These are phyloP conservation scores for Iguana delicatissima DNA, from an alignment of 2,797 vertebrate genomes.

Conservation along the genomic window DNA sequence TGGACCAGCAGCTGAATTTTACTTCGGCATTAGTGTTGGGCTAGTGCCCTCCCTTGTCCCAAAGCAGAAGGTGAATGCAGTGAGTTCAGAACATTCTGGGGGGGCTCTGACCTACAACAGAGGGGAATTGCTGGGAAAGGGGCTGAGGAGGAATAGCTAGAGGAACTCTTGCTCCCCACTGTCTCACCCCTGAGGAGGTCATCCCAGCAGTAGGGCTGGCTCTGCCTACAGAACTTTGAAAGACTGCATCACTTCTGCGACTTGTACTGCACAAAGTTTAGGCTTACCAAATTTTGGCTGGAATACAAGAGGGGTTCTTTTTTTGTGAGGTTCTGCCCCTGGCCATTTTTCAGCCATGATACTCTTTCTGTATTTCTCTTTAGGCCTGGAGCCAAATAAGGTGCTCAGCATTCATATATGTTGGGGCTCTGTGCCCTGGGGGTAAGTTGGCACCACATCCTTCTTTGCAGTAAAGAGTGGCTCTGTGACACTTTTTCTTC, in stretches of 20 bases:
- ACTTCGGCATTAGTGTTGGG: background rate
- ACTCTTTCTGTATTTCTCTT: background rate
- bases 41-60: background rate
- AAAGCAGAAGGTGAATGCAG: background rate
- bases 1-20: background rate
- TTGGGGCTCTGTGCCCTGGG: background rate
- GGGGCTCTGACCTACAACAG: background rate
- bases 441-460: background rate
- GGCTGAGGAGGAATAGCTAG: background rate
- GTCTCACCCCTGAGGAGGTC: background rate
- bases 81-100: background rate
- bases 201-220: background rate
- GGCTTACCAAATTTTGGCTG: background rate
- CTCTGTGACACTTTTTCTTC: conserved; percentile 12
- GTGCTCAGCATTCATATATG: background rate
- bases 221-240: background rate
- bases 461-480: conserved; percentile 2
- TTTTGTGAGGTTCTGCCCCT: background rate
- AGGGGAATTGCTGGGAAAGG: background rate
- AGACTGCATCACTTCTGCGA: background rate
- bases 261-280: background rate
- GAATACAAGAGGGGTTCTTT: no score
- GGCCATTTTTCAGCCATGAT: background rate
- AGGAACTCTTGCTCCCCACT: background rate
- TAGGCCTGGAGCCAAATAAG: background rate